Evolutionary conservation across 2,888 invertebrate genomes (phyloP), one percentile per base, ranked within the genome.

Genomic region (Lydus trimaculatus): DNA sequence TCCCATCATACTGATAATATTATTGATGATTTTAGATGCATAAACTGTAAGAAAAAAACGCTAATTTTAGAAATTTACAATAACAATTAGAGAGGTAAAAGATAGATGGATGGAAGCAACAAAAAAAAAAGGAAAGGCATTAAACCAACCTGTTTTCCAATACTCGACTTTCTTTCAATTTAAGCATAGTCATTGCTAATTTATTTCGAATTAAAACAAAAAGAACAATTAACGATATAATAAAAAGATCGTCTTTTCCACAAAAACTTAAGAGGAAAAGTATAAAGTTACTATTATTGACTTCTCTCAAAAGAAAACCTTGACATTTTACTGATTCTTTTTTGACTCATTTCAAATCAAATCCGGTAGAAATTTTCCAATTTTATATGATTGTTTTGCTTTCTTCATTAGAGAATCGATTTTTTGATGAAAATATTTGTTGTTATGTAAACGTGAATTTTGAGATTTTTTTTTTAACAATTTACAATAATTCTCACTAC

Each of bases 51-150:
- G 4, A 3, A 33, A 9, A 33, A 33, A 33, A 33, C 11, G 7
- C 36, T 36, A 36, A 48, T 48, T 48, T 48, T 48, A 48, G 48
- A 48, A 48, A 48, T 48, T 48, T 17, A 3, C 43, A 43, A 48
- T 9, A 20, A 9, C n/a, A 36, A 1, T 36, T 43, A 43, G 2
- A 17, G 43, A 43, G n/a, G 8, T 17, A 17, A 43, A 7, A 1
- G n/a, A 48, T 20, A 17, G 48, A 48, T 2, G 17, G 17, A 43
- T 5, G 1, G 43, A 2, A 2, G 20, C 7, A 17, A 20, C 17
- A 20, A 20, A 20, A 48, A 20, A 48, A 48, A 9, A 17, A 48
- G 4, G 20, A 20, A 20, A 20, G 48, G 48, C 48, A 48, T 9
- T 48, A n/a, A n/a, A 23, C 48, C 48, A 48, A 48, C 20, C 20